These are phyloP conservation scores for Bombus fervidus DNA, from an alignment of 1,140 invertebrate species.

Conservation along the genomic window DNA sequence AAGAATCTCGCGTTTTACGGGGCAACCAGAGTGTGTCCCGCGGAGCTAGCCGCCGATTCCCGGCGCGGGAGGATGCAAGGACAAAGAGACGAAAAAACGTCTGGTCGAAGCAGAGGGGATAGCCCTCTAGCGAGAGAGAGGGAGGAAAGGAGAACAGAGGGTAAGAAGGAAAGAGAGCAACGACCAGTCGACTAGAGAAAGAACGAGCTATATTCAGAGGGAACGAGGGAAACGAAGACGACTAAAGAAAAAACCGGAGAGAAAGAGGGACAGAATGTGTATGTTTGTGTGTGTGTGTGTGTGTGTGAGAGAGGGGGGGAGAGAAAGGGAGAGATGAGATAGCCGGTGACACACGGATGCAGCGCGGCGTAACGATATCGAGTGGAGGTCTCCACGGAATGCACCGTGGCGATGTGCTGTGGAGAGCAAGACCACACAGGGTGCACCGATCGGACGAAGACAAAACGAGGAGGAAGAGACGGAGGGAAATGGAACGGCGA, in stretches of 20 bases:
- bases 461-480: not conserved
- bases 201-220: slow-evolving; percentile 2
- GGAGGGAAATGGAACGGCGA: not conserved
- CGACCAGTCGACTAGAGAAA: slow-evolving; percentile 11
- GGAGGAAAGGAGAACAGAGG: slow-evolving; percentile 16
- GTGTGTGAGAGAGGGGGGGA: no score
- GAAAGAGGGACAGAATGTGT: not conserved
- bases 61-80: slow-evolving; percentile 69
- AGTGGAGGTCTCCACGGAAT: slow-evolving; percentile 62
- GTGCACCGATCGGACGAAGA: slow-evolving; percentile 4
- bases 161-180: not conserved
- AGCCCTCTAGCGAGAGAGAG: slow-evolving; percentile 42
- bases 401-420: slow-evolving; percentile 49
- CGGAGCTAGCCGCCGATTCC: slow-evolving; percentile 62
- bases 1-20: slow-evolving; percentile 63
- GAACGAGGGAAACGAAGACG: slow-evolving; percentile 23
- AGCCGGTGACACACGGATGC: slow-evolving; percentile 58
- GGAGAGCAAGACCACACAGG: slow-evolving; percentile 18
- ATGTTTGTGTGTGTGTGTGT: no score
- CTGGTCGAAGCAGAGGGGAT: slow-evolving; percentile 49
- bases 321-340: slow-evolving; percentile 26
- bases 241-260: slow-evolving; percentile 7
- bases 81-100: slow-evolving; percentile 68
- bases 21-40: slow-evolving; percentile 57
- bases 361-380: slow-evolving; percentile 64